phyloP scores from a whole-genome alignment of 2,888 invertebrate species.

The Cinara cedri region DNA sequence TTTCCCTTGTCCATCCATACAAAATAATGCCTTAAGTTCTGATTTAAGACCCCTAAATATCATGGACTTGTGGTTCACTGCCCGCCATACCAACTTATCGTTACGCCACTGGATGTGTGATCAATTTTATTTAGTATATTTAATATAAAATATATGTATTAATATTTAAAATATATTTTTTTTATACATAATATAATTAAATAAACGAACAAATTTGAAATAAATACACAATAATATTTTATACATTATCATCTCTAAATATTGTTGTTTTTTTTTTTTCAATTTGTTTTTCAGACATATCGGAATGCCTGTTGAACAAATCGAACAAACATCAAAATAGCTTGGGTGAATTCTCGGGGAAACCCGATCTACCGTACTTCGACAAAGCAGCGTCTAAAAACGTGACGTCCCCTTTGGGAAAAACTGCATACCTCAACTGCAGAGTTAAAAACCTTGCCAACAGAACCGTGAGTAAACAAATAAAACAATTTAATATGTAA shows the following conservation, averaged over 20 bases:
- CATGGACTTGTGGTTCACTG: too few relatives aligned
- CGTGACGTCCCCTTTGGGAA: conserved; percentile 56
- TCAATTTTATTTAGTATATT: too few relatives aligned
- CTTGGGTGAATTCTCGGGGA: conserved; percentile 48
- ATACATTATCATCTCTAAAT: neutral
- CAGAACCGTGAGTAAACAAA: conserved; percentile 55
- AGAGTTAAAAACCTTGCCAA: conserved; percentile 56
- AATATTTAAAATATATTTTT: too few relatives aligned
- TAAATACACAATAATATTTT: conserved; percentile 3
- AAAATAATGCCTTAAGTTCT: too few relatives aligned
- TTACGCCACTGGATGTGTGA: too few relatives aligned
- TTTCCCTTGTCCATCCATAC: too few relatives aligned
- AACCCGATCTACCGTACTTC: conserved; percentile 54
- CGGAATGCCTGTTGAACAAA: conserved; percentile 51
- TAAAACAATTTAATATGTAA: too few relatives aligned
- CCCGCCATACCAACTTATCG: too few relatives aligned
- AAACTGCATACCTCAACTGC: conserved; percentile 57
- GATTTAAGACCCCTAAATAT: too few relatives aligned
- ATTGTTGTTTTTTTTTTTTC: neutral
- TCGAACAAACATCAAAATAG: conserved; percentile 52
- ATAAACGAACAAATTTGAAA: neutral
- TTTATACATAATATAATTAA: neutral
- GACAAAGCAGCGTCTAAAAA: conserved; percentile 57
- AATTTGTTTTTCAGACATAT: conserved; percentile 39
- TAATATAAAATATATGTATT: too few relatives aligned